Conservation (phyloP, 2,888 invertebrate species). For the Epiblema foenella region DNA sequence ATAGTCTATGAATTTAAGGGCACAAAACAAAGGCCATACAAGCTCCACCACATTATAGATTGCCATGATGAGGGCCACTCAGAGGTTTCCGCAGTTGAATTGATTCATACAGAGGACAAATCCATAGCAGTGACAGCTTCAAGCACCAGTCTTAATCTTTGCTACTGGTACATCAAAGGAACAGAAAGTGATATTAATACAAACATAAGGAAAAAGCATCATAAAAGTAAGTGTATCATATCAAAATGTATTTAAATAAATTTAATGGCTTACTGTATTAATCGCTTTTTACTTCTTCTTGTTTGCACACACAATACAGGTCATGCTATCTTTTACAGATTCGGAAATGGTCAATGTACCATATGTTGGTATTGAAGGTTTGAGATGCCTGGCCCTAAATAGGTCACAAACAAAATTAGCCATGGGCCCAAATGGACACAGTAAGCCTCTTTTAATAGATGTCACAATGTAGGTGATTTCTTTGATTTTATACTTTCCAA, state of each 20-base stretch:
- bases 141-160: constrained; percentile 55
- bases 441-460: constrained; percentile 70
- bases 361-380: constrained; percentile 57
- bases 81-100: constrained; percentile 74
- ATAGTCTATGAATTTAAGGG: constrained; percentile 60
- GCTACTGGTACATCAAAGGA: constrained; percentile 55
- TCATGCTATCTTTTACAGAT: constrained; percentile 53
- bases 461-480: constrained; percentile 65
- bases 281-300: neutral
- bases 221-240: constrained; percentile 27
- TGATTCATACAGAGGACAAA: constrained; percentile 52
- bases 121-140: constrained; percentile 63
- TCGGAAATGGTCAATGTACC: constrained; percentile 52
- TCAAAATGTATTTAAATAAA: neutral
- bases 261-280: neutral
- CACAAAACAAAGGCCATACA: constrained; percentile 55
- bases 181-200: constrained; percentile 43
- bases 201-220: constrained; percentile 22
- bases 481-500: constrained; percentile 24
- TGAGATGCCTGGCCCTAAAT: constrained; percentile 64
- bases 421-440: constrained; percentile 71
- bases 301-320: neutral
- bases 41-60: constrained; percentile 62
- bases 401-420: constrained; percentile 61
- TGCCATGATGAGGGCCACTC: constrained; percentile 66